Evolutionary conservation across 2,113 vertebrate species (phyloP).

Genomic region (Marmota monax): DNA sequence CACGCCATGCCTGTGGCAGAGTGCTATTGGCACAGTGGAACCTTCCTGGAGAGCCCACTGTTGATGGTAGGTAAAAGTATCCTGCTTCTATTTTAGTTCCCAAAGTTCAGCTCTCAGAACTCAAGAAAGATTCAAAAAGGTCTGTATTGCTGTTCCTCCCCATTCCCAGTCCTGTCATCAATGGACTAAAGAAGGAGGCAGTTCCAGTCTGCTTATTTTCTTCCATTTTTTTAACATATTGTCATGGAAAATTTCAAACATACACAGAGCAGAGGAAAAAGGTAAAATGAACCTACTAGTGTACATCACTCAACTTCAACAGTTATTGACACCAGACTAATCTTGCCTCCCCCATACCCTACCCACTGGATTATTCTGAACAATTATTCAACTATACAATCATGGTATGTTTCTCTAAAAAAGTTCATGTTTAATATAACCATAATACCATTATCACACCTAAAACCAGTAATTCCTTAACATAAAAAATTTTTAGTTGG

Average conservation of each 20-base stretch:
- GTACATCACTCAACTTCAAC: not conserved
- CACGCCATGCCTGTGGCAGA: not conserved
- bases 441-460: not conserved
- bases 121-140: slow-evolving; percentile 54
- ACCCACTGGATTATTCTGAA: slow-evolving; percentile 13
- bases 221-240: not conserved
- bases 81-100: not conserved
- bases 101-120: not conserved
- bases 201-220: slow-evolving; percentile 32
- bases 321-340: not conserved
- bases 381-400: slow-evolving; percentile 40
- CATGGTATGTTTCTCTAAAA: not conserved
- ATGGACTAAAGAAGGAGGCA: slow-evolving; percentile 8
- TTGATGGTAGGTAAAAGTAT: not conserved
- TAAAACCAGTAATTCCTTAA: slow-evolving; percentile 17
- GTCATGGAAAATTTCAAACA: slow-evolving; percentile 25
- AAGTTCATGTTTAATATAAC: not conserved
- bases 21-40: not conserved
- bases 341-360: not conserved
- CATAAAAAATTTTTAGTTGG: slow-evolving; percentile 32
- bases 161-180: not conserved
- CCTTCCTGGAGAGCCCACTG: slow-evolving; percentile 23
- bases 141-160: not conserved
- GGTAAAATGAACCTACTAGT: not conserved
- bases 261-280: slow-evolving; percentile 21